These are phyloP conservation scores for Datnioides undecimradiatus DNA, from an alignment of 2,113 vertebrate species.

Conservation along the genomic window DNA sequence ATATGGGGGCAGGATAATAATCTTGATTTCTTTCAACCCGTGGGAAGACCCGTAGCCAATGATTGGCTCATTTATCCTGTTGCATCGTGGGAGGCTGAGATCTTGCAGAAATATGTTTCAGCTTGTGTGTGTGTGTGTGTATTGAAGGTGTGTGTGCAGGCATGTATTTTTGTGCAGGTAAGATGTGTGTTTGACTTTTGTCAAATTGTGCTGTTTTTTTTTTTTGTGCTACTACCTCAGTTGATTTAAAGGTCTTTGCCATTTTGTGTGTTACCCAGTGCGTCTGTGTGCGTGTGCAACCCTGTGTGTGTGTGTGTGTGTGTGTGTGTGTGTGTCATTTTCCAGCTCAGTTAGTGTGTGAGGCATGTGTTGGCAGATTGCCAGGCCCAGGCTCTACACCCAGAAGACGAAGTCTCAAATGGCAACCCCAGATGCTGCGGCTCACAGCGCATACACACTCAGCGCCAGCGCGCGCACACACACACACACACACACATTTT, in stretches of 20 bases:
- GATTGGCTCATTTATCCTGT: constrained; percentile 61
- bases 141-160: neutral
- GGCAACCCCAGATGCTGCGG: constrained; percentile 55
- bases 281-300: neutral
- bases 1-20: constrained; percentile 45
- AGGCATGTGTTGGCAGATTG: constrained; percentile 58
- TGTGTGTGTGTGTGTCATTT: constrained; percentile 43
- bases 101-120: neutral
- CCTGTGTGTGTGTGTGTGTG: constrained; percentile 33
- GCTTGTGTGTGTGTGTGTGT: neutral
- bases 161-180: neutral
- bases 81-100: constrained; percentile 45
- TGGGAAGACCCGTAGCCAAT: constrained; percentile 34
- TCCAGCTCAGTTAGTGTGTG: constrained; percentile 58
- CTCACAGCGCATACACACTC: constrained; percentile 41
- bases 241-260: constrained; percentile 58
- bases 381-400: constrained; percentile 53
- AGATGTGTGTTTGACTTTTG: constrained; percentile 32
- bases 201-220: constrained; percentile 28
- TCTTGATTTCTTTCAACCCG: constrained; percentile 46
- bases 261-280: constrained; percentile 37
- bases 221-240: constrained; percentile 20
- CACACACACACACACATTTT: constrained; percentile 5
- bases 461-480: neutral
- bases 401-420: constrained; percentile 62